Conservation (phyloP, 2,113 vertebrate genomes). For the Camarhynchus parvulus region DNA sequence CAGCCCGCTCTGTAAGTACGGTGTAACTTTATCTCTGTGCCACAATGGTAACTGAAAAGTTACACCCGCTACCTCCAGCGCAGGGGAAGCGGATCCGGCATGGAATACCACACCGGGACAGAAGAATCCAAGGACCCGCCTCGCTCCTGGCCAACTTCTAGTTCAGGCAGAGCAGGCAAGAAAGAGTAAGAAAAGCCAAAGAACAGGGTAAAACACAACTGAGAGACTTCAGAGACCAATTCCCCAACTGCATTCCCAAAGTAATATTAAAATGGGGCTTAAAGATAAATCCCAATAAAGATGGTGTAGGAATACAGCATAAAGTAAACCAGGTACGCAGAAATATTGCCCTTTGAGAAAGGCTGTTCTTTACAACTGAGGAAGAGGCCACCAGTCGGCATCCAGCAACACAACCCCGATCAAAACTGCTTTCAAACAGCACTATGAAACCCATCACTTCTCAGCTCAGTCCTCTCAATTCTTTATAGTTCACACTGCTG, state of each 20-base stretch:
- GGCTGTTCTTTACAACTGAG: not conserved
- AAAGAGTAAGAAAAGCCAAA: not conserved
- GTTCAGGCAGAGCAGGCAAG: not conserved
- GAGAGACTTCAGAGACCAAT: not conserved
- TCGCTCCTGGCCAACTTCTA: not conserved
- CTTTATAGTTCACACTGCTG: not conserved
- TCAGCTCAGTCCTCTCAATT: not conserved
- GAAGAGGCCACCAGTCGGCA: not conserved
- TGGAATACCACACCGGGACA: fast-evolving
- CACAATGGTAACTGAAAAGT: not conserved
- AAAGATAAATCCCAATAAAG: not conserved
- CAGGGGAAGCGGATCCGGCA: fast-evolving
- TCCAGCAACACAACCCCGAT: fast-evolving
- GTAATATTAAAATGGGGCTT: not conserved
- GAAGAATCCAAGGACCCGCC: not conserved
- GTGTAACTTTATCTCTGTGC: not conserved
- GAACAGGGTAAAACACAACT: not conserved
- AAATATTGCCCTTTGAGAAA: not conserved
- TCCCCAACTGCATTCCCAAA: not conserved
- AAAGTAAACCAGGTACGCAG: not conserved
- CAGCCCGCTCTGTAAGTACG: not conserved
- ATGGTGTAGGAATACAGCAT: not conserved
- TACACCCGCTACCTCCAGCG: fast-evolving
- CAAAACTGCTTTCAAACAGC: not conserved
- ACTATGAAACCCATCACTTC: not conserved